Conservation (phyloP, 2,888 invertebrate genomes). For the Lymantria dispar region DNA sequence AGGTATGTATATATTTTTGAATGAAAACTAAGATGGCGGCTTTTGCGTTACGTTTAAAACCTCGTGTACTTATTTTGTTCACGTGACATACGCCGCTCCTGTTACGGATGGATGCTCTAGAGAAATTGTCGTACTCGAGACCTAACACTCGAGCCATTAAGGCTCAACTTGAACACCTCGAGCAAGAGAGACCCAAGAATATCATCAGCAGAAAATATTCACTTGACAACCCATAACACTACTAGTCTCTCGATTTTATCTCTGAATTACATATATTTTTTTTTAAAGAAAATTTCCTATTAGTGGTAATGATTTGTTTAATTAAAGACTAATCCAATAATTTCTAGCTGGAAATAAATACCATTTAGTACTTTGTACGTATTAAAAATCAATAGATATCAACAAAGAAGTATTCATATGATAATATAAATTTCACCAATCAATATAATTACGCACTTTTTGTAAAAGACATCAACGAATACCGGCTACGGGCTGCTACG, state of each 20-base stretch:
- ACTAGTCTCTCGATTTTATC: too few species aligned
- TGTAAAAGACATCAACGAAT: constrained; percentile 51
- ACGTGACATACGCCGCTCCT: constrained; percentile 16
- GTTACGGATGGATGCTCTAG: constrained; percentile 57
- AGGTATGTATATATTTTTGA: background rate
- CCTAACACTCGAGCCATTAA: constrained; percentile 6
- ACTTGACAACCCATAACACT: background rate
- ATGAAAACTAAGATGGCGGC: background rate
- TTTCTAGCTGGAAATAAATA: too few species aligned
- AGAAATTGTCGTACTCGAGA: constrained; percentile 38
- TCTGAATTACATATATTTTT: too few species aligned
- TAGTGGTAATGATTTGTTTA: too few species aligned
- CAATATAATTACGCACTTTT: constrained; percentile 28
- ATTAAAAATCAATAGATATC: too few species aligned
- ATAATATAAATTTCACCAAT: too few species aligned
- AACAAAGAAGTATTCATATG: too few species aligned
- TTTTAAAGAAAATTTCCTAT: too few species aligned
- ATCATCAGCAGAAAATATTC: background rate
- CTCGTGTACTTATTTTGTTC: constrained; percentile 1
- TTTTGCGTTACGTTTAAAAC: background rate
- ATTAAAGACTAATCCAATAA: too few species aligned
- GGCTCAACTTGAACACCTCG: background rate
- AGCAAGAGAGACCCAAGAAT: background rate
- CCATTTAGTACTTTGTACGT: too few species aligned
- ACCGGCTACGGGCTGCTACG: constrained; percentile 36